A percentile compares a stretch with the other conserved stretches of the same genome.
phyloP scores from a whole-genome alignment of 2,113 vertebrate species.

The Desmodus rotundus region DNA sequence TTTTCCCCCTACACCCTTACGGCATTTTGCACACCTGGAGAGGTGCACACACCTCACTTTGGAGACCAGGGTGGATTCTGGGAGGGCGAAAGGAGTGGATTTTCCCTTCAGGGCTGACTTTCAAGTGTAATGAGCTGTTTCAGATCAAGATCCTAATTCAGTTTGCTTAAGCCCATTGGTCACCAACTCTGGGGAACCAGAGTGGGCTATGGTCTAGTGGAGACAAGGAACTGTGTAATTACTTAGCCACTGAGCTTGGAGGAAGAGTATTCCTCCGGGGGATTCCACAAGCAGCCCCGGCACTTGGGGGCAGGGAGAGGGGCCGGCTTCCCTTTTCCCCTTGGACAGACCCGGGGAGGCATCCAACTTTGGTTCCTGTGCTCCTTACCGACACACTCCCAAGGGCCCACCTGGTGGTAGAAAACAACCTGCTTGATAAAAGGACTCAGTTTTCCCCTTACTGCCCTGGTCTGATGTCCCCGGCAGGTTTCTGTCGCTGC shows the following conservation, averaged over 20 bases:
- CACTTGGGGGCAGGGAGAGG: rapidly evolving
- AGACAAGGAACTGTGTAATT: neutral
- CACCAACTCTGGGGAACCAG: neutral
- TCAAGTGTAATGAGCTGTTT: neutral
- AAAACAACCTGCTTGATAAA: neutral
- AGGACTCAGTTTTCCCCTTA: neutral
- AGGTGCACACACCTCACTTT: neutral
- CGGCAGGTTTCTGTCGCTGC: neutral
- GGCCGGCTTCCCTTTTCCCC: neutral
- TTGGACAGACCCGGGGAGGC: neutral
- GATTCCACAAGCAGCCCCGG: neutral
- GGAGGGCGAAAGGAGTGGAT: neutral
- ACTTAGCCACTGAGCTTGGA: neutral
- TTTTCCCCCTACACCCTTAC: neutral
- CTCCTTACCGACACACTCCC: neutral
- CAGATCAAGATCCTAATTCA: neutral
- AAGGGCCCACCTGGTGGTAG: neutral
- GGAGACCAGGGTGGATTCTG: neutral
- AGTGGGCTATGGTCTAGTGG: neutral
- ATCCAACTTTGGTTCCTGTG: neutral
- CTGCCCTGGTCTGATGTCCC: neutral
- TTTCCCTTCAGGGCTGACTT: neutral
- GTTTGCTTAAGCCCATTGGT: neutral
- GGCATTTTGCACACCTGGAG: neutral
- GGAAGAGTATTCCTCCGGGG: neutral